Evolutionary conservation across 1,140 invertebrate genomes (phyloP).

Genomic region (Aphaenogaster rudis): DNA sequence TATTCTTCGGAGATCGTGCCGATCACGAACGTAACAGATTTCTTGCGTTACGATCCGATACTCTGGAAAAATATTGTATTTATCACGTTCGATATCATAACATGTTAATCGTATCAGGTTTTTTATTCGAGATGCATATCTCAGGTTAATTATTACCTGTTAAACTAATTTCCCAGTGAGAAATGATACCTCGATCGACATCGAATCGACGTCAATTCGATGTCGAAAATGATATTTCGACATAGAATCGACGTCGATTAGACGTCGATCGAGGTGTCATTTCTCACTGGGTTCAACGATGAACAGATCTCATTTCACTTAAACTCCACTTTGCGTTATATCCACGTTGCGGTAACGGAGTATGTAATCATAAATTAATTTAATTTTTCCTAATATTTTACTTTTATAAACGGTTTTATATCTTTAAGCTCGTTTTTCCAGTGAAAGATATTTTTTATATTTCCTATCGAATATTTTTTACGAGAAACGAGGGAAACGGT

Average conservation of each 20-base stretch:
- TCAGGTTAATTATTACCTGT: not conserved
- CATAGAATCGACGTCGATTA: no score
- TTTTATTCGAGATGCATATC: not conserved
- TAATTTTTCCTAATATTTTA: not conserved
- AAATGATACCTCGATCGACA: no score
- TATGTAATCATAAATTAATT: not conserved
- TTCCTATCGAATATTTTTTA: not conserved
- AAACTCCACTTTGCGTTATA: not conserved
- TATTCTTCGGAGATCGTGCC: not conserved
- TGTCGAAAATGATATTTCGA: no score
- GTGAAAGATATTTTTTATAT: not conserved
- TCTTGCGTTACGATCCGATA: not conserved
- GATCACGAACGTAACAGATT: not conserved
- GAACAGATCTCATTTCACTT: not conserved
- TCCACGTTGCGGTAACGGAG: not conserved
- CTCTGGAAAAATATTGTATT: not conserved
- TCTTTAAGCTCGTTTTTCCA: not conserved
- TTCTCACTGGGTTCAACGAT: not conserved
- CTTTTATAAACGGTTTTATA: not conserved
- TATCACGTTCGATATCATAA: not conserved
- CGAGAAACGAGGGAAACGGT: not conserved
- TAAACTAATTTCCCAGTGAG: not conserved
- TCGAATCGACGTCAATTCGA: no score
- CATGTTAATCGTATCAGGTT: not conserved
- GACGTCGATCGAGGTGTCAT: no score